Base-by-base conservation (phyloP, 2,113 vertebrate genomes). In the Helogale parvula region DNA sequence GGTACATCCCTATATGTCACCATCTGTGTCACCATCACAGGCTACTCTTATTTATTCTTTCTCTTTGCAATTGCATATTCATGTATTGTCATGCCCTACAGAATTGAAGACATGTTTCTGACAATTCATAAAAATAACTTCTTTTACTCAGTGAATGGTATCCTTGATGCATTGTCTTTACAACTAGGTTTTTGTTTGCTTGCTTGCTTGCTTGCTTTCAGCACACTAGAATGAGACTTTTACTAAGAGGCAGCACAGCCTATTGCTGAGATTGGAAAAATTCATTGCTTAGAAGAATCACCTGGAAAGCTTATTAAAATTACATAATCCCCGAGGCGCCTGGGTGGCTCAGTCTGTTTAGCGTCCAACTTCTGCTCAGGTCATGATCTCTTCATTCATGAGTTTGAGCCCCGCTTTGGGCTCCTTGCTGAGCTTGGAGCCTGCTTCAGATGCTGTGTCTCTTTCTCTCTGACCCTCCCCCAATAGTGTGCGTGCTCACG, bases 281-380 rank as follows among this genome's bases (percentile, higher is more conserved):
- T 1, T 52, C 10, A 33, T 35, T n/a, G 7, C 3, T 54, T 84
- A 33, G 21, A 94, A 15, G 21, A 85, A 69, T 77, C 21, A 29
- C 38, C 52, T 84, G 74, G 25, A 90, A 90, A 94, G 16, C 21
- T 83, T 68, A 94, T 77, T 74, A 79, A 95, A 95, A 50, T 45
- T 69, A 81, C 1, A 87, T 27, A 83, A 2, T 72, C 19, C 7
- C 7, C 8, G 5, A 21, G 57, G 21, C 8, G 8, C 57, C 57
- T 60, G 57, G 7, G 21, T 60, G 7, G 57, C 57, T 60, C 57
- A 60, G 57, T 60, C 19, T 21, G 57, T 60, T 60, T 23, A 23
- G 57, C 19, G 2, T 60, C 57, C 2, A 8, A 60, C 21, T 60
- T 60, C 7, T 21, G 57, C 21, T 60, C 21, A 60, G 57, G 21